Percentiles rank a stretch among this genome's conserved stretches.
phyloP scores from a whole-genome alignment of 2,888 invertebrate species.

The Pachydiplax longipennis region DNA sequence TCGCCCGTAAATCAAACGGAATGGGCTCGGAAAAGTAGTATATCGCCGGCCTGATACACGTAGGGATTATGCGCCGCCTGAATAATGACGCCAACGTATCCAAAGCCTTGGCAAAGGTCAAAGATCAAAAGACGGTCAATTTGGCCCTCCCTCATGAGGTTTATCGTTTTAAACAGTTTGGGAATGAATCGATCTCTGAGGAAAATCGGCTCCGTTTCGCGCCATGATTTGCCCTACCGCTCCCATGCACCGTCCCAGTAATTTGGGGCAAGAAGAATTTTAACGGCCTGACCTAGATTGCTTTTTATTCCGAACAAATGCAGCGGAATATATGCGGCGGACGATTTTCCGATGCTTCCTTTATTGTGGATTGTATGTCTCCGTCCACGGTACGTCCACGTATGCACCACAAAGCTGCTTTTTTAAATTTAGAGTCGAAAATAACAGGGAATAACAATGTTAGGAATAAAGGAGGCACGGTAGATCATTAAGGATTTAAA shows the following conservation, averaged over 20 bases:
- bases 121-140: neutral
- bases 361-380: neutral
- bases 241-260: neutral
- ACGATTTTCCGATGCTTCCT: neutral
- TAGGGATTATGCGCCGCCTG: neutral
- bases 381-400: no score
- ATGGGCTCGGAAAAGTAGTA: neutral
- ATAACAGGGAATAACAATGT: no score
- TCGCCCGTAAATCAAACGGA: neutral
- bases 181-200: neutral
- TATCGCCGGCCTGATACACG: neutral
- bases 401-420: no score
- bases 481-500: no score
- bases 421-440: no score
- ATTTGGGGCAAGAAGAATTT: neutral
- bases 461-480: no score
- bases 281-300: neutral
- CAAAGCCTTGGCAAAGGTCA: neutral
- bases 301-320: neutral
- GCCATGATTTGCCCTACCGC: neutral
- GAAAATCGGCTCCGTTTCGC: neutral
- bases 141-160: neutral
- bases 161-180: neutral
- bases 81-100: neutral
- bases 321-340: neutral